Evolutionary conservation across 2,113 vertebrate genomes (phyloP).

Genomic region (Eulacestoma nigropectus): DNA sequence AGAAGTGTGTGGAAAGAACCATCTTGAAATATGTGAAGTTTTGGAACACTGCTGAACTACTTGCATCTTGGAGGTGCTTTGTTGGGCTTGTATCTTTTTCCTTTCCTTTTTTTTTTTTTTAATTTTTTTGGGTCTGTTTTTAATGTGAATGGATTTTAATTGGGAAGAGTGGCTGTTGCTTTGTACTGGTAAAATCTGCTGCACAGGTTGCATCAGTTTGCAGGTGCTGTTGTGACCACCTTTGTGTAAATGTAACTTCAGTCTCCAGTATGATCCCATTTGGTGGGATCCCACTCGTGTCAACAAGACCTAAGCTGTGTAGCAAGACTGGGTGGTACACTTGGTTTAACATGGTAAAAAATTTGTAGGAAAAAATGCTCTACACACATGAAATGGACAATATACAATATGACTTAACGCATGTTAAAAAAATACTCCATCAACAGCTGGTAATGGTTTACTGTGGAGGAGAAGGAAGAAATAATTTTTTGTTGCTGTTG

Average conservation of each 20-base stretch:
- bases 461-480: constrained; percentile 31
- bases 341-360: not conserved
- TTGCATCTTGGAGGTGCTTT: not conserved
- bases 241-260: not conserved
- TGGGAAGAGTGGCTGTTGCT: not conserved
- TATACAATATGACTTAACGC: constrained; percentile 24
- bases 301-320: not conserved
- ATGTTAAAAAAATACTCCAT: not conserved
- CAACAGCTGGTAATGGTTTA: constrained; percentile 50
- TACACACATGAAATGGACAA: constrained; percentile 32
- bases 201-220: not conserved
- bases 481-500: constrained; percentile 15
- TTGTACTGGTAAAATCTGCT: not conserved
- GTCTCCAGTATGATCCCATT: rapidly evolving
- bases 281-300: not conserved
- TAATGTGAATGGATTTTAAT: not conserved
- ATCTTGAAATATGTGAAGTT: not conserved
- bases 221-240: not conserved
- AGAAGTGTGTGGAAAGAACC: not conserved
- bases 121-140: not conserved
- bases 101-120: not conserved
- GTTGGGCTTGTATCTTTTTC: not conserved
- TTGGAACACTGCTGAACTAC: not conserved
- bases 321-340: not conserved
- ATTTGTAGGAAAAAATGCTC: constrained; percentile 37